Base-by-base conservation (phyloP, 2,888 invertebrate genomes). In the Ommatoiulus sabulosus region DNA sequence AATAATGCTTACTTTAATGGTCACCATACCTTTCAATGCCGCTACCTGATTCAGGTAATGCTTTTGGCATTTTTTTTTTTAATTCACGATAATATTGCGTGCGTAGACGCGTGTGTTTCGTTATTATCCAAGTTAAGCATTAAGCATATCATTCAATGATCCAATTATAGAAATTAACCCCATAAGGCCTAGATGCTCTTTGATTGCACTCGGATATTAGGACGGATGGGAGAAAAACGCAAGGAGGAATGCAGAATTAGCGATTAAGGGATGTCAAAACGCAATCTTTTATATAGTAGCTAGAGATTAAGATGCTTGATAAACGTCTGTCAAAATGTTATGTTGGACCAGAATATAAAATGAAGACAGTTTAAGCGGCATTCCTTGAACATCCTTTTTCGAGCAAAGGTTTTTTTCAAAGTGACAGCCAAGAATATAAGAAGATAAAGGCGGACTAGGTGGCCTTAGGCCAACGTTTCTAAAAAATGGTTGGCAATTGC, bases 161-260 rank as follows among this genome's bases (percentile, higher is more conserved):
- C 80, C 80, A 80, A 80, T 80, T 80, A 80, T 80, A 80, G 80
- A 80, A 80, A 80, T 80, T 80, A 80, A 80, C 80, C 80, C 80
- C 80, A 80, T 80, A 80, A 80, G 80, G 80, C 80, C 80, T 80
- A 80, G 80, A 80, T 80, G 80, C 15, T 80, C 72, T 80, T 80
- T 80, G 80, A 80, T 80, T 80, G 80, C 80, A 35, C 24, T 80
- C 80, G 8, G 80, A 80, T 80, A 80, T 80, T 80, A 80, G 80
- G 35, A 35, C 80, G 35, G 80, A 80, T 80, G 72, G 5, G 4
- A 63, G 63, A 20, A 4, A 20, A 63, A 20, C 6, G 24, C 72
- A 72, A 6, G 24, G 24, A 80, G 80, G 80, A 80, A 80, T 80
- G 80, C 80, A 80, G 80, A 35, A 80, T 80, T 80, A 35, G 80